phyloP scores from a whole-genome alignment of 2,888 invertebrate genomes.

The Pristionchus arcanus region DNA sequence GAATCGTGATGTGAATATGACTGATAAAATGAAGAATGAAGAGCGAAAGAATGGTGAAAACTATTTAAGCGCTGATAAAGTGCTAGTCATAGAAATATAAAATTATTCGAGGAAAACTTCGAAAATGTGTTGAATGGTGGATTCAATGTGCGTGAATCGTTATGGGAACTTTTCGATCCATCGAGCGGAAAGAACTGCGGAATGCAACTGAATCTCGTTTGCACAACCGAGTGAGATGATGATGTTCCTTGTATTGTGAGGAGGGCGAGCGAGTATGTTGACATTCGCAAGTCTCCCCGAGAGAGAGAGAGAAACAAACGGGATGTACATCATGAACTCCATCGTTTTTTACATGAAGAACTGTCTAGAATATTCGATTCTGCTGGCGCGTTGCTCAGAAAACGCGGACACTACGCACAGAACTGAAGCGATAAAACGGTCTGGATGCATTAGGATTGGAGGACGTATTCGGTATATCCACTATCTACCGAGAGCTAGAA shows the following conservation, averaged over 20 bases:
- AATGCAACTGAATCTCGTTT: constrained; percentile 21
- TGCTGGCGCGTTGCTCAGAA: too few species aligned
- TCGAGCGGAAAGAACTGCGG: not conserved
- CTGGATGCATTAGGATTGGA: too few species aligned
- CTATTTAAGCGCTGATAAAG: too few species aligned
- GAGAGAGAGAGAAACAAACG: not conserved
- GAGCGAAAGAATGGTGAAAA: not conserved
- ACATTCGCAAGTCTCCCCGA: not conserved
- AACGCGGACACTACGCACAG: too few species aligned
- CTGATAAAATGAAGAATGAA: too few species aligned
- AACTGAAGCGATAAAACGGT: too few species aligned
- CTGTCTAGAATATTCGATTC: too few species aligned
- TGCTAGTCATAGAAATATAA: too few species aligned
- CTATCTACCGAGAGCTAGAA: too few species aligned
- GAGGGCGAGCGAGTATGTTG: not conserved
- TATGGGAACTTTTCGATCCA: not conserved
- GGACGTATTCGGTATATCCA: too few species aligned
- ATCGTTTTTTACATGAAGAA: too few species aligned
- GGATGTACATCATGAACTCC: not conserved
- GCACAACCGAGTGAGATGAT: constrained; percentile 15
- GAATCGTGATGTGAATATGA: not conserved
- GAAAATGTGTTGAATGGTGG: not conserved
- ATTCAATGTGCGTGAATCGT: not conserved
- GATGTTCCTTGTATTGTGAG: constrained; percentile 30
- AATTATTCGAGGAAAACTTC: not conserved